Conservation (phyloP, 1,140 invertebrate genomes). For the Elymnias hypermnestra region DNA sequence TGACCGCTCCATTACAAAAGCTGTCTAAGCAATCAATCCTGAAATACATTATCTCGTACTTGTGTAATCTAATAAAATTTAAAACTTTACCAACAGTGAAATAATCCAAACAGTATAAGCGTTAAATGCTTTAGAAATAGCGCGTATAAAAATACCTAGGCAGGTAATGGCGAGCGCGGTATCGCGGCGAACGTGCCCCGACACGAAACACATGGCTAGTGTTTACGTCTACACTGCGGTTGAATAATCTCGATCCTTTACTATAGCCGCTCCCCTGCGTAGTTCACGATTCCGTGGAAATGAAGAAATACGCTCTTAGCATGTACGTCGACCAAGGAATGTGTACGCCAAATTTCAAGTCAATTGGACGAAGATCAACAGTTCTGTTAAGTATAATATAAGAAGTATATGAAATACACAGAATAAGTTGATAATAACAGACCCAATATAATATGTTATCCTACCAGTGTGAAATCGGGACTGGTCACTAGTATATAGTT, state of each 20-base stretch:
- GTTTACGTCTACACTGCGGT: slow-evolving; percentile 28
- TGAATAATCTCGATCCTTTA: slow-evolving; percentile 26
- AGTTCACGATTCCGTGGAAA: too few species aligned
- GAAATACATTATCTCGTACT: slow-evolving; percentile 4
- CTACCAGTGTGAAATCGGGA: too few species aligned
- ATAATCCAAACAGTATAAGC: slow-evolving; percentile 30
- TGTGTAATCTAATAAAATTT: slow-evolving; percentile 28
- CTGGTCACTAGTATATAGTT: too few species aligned
- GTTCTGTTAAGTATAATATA: too few species aligned
- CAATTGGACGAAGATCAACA: too few species aligned
- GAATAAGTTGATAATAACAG: too few species aligned
- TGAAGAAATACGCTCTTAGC: too few species aligned
- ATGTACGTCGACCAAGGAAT: too few species aligned
- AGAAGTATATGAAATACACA: too few species aligned
- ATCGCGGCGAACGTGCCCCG: slow-evolving; percentile 46
- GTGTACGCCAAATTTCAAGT: too few species aligned
- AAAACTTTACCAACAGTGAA: slow-evolving; percentile 29
- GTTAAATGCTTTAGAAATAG: slow-evolving; percentile 54
- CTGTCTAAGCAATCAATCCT: slow-evolving; percentile 2
- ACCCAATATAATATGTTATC: too few species aligned
- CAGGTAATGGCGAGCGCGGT: slow-evolving; percentile 58
- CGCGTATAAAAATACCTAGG: slow-evolving; percentile 54
- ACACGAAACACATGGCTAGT: slow-evolving; percentile 58
- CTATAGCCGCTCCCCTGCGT: too few species aligned
- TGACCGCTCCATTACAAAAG: not conserved